These are phyloP conservation scores for Sturnira hondurensis DNA, from an alignment of 2,113 vertebrate species.

Conservation along the genomic window DNA sequence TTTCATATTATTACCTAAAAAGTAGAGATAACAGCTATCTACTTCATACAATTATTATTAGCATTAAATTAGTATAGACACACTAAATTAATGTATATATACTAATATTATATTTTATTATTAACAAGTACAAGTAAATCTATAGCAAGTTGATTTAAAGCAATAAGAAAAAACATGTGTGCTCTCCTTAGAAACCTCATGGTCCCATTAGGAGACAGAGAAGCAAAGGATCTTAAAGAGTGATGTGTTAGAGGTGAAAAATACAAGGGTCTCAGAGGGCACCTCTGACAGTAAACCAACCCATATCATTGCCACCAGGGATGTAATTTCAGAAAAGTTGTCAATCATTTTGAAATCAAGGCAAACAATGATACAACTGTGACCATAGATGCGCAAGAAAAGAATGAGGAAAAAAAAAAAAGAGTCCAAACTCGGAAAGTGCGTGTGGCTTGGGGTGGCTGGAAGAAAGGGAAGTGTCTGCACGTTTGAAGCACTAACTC, in stretches of 20 bases:
- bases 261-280: not conserved
- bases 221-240: not conserved
- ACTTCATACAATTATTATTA: not conserved
- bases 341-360: not conserved
- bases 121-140: not conserved
- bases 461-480: not conserved
- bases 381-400: not conserved
- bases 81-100: not conserved
- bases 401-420: not conserved
- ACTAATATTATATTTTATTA: not conserved
- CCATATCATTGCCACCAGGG: not conserved
- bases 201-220: not conserved
- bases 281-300: not conserved
- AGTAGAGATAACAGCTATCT: not conserved
- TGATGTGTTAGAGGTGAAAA: not conserved
- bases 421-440: not conserved
- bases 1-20: not conserved
- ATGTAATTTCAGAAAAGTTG: not conserved
- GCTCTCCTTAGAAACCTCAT: not conserved
- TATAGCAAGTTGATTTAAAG: not conserved
- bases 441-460: accelerated
- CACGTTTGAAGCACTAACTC: not conserved
- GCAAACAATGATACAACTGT: not conserved
- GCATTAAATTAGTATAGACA: not conserved
- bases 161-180: not conserved